Base-by-base conservation (phyloP, 2,113 vertebrate genomes). In the Scomber colias region DNA sequence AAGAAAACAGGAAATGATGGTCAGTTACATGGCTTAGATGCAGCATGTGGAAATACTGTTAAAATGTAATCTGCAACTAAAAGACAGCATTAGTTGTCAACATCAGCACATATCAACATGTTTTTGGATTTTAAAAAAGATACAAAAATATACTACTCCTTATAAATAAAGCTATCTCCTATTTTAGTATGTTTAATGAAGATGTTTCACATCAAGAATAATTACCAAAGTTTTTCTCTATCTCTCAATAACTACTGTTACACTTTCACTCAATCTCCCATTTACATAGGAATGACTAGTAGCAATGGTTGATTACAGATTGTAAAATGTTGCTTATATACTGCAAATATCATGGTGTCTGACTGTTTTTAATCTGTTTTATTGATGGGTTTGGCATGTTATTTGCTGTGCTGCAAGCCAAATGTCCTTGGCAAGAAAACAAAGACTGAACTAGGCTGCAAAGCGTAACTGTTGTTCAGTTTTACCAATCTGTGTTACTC, bases 401-500 rank as follows among this genome's bases (percentile, higher is more conserved):
- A 7, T 40, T 40, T 40, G 7, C 35, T 40, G 35, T 40, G 35
- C 35, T 40, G 35, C 35, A 40, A 6, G 35, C 2, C 5, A 40
- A 40, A 40, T 40, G 6, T 40, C 35, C 35, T 9, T 9, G 7
- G 35, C 8, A 9, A 40, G 35, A 40, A 9, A 40, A 40, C 35
- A 40, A 40, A 40, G 35, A 7, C 35, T 40, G 35, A 40, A 40
- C 35, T 40, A 7, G 9, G 9, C 35, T 40, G 8, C 2, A 59
- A 50, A 48, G 45, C 49, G 31, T 16, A 51, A 31, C 31, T 77
- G 40, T 27, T 61, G 3, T 30, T 51, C 13, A 54, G 15, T 11
- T 49, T 54, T 24, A 62, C 10, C 40, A 46, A 8, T 17, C 14
- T 15, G n/a, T 54, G 40, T 65, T 82, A 64, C 27, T 73, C 31